phyloP scores from a whole-genome alignment of 1,140 invertebrate species.

The Megathymus violae region DNA sequence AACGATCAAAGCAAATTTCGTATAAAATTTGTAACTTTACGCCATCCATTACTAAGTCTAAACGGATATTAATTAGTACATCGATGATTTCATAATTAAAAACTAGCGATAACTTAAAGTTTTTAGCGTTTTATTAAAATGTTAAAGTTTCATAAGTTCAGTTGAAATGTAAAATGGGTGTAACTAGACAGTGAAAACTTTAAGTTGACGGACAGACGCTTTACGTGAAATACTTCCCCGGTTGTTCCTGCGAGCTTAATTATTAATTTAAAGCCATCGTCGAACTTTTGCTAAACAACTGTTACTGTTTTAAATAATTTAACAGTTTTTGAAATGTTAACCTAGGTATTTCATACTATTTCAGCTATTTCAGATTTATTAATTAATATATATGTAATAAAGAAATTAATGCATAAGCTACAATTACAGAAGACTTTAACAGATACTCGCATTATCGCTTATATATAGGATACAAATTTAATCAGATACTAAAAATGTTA shows the following conservation, averaged over 20 bases:
- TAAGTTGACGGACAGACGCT: constrained; percentile 52
- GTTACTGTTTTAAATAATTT: constrained; percentile 61
- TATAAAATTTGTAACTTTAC: constrained; percentile 42
- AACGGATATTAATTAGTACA: constrained; percentile 1
- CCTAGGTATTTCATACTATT: background rate
- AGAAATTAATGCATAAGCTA: too few relatives aligned
- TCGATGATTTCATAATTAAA: constrained; percentile 10
- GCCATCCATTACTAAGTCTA: constrained; percentile 1
- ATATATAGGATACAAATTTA: too few relatives aligned
- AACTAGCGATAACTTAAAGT: constrained; percentile 2
- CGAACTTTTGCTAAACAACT: constrained; percentile 63
- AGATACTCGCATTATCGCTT: too few relatives aligned
- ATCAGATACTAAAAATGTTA: too few relatives aligned
- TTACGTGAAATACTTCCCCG: constrained; percentile 57
- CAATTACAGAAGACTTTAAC: too few relatives aligned
- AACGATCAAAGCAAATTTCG: constrained; percentile 76
- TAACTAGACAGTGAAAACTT: constrained; percentile 44
- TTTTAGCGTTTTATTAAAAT: constrained; percentile 27
- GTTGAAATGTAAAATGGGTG: constrained; percentile 42
- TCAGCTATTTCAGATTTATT: too few relatives aligned
- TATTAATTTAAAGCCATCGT: constrained; percentile 63
- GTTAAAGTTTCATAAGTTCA: too few relatives aligned
- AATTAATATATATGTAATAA: too few relatives aligned
- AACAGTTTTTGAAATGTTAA: constrained; percentile 42
- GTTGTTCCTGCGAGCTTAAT: constrained; percentile 51